Conservation (phyloP, 2,113 vertebrate species). For the Psittacus erithacus region DNA sequence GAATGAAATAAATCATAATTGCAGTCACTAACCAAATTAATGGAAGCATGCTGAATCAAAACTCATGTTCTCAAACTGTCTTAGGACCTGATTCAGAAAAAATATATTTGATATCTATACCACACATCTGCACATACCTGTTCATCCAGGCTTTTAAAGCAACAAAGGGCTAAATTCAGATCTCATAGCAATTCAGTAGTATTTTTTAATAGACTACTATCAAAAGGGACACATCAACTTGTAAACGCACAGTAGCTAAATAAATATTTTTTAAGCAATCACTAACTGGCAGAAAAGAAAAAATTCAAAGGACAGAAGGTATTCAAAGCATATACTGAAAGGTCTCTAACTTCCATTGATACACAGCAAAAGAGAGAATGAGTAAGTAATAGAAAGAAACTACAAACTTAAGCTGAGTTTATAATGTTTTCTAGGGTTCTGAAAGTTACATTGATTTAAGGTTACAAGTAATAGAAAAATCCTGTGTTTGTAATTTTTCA, state of each 20-base stretch:
- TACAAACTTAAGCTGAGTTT: background rate
- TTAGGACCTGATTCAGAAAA: constrained; percentile 44
- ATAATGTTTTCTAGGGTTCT: background rate
- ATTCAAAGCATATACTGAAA: background rate
- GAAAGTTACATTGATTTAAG: background rate
- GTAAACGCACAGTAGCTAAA: background rate
- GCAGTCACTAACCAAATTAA: constrained; percentile 51
- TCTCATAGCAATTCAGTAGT: background rate
- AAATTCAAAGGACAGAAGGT: background rate
- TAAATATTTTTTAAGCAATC: background rate
- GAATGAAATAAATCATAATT: constrained; percentile 44
- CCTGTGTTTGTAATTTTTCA: background rate
- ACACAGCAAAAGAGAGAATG: background rate
- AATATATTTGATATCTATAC: background rate
- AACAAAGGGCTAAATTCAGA: background rate
- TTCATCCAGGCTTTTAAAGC: background rate
- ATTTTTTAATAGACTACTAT: background rate
- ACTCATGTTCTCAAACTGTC: constrained; percentile 5
- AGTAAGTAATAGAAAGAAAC: background rate
- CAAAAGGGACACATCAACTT: background rate
- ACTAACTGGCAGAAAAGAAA: background rate
- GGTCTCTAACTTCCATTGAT: background rate
- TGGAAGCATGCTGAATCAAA: constrained; percentile 35
- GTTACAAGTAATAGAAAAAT: background rate
- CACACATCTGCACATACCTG: background rate